Evolutionary conservation across 1,140 invertebrate genomes (phyloP).

Genomic region (Philotrypesis tridentata): DNA sequence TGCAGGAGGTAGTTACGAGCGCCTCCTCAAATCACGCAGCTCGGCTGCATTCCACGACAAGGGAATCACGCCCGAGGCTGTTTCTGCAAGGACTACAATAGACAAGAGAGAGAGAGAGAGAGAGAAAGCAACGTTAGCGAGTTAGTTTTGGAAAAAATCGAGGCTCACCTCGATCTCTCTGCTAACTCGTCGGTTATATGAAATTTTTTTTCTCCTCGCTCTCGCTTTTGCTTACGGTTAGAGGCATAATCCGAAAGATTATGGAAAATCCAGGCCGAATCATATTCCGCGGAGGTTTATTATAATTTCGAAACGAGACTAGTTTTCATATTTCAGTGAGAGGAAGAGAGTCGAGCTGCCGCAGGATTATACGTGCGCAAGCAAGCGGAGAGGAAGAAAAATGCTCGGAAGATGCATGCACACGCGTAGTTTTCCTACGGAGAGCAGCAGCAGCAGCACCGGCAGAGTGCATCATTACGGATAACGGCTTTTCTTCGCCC

Average conservation of each 20-base stretch:
- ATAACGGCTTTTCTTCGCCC: slow-evolving; percentile 50
- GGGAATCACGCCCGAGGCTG: not conserved
- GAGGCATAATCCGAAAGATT: not conserved
- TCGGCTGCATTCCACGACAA: not conserved
- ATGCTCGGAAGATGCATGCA: slow-evolving; percentile 10
- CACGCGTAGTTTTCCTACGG: not conserved
- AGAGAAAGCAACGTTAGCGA: not conserved
- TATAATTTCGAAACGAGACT: not conserved
- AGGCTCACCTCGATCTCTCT: not conserved
- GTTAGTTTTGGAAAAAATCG: not conserved
- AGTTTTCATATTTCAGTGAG: not conserved
- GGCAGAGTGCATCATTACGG: slow-evolving; percentile 50
- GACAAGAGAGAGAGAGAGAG: no score
- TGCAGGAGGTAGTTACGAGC: not conserved
- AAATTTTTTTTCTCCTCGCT: not conserved
- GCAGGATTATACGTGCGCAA: not conserved
- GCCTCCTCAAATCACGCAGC: not conserved
- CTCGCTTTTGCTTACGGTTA: not conserved
- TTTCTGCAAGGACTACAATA: not conserved
- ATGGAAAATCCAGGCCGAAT: not conserved
- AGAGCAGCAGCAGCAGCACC: not conserved
- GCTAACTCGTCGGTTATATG: no score
- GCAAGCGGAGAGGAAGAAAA: not conserved
- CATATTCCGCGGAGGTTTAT: not conserved
- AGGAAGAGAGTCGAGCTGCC: not conserved